These are phyloP conservation scores for Subanguina moxae DNA, from an alignment of 1,140 invertebrate genomes.

Conservation along the genomic window DNA sequence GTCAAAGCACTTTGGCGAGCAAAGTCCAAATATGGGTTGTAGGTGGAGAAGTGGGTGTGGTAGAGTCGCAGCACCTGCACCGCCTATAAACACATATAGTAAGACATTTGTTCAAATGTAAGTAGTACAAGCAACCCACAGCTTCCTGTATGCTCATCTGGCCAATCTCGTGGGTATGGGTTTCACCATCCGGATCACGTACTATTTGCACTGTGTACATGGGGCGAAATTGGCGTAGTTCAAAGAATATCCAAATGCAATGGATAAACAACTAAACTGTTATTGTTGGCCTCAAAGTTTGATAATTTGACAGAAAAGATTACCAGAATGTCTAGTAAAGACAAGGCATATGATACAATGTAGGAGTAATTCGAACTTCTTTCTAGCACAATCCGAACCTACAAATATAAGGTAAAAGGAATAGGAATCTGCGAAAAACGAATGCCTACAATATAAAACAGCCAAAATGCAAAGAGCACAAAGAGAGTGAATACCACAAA, in stretches of 20 bases:
- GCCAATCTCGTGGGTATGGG: conserved; percentile 33
- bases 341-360: conserved; percentile 37
- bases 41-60: conserved; percentile 34
- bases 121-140: too few species aligned
- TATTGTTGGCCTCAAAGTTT: too few species aligned
- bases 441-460: conserved; percentile 40
- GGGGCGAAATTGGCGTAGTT: conserved; percentile 33
- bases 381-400: conserved; percentile 17
- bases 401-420: background rate
- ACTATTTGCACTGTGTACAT: conserved; percentile 33
- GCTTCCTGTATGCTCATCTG: conserved; percentile 45
- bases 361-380: conserved; percentile 30
- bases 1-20: conserved; percentile 16
- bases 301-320: background rate
- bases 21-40: conserved; percentile 35
- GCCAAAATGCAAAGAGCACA: conserved; percentile 43
- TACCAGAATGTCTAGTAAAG: conserved; percentile 19
- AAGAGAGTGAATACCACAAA: conserved; percentile 40
- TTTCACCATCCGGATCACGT: conserved; percentile 46
- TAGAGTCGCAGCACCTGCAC: conserved; percentile 2
- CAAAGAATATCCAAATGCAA: conserved; percentile 40
- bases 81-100: background rate
- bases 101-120: too few species aligned
- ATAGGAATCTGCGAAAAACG: background rate
- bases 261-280: conserved; percentile 41